Conservation (phyloP, 2,113 vertebrate genomes). For the Pygoscelis antarcticus region DNA sequence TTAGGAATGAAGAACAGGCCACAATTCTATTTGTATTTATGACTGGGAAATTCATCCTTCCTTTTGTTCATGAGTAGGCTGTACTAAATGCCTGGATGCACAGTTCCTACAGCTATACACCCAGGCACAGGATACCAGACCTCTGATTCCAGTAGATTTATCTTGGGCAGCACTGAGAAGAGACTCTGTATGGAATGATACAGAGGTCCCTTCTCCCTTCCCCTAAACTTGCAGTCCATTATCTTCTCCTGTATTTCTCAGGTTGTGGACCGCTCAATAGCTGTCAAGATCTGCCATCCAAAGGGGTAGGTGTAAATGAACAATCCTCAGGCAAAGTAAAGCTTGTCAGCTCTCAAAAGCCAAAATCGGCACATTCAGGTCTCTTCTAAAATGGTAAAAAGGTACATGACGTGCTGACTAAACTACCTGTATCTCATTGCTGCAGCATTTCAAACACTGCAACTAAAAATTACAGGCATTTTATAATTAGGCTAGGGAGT, state of each 20-base stretch:
- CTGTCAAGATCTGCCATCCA: neutral
- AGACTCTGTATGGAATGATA: neutral
- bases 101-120: neutral
- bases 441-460: neutral
- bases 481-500: neutral
- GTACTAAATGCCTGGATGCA: neutral
- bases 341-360: neutral
- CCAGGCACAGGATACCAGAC: rapidly evolving
- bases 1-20: neutral
- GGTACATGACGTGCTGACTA: neutral
- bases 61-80: neutral
- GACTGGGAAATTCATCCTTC: neutral
- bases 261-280: neutral
- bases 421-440: neutral
- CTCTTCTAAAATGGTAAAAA: neutral
- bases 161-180: neutral
- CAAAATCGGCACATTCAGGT: neutral
- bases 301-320: neutral
- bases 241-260: neutral
- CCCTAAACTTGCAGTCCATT: neutral
- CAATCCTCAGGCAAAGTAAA: neutral
- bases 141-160: neutral
- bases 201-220: neutral
- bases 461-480: neutral
- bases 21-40: neutral